Conservation (phyloP, 2,888 invertebrate genomes). For the Syrista parreyssii region DNA sequence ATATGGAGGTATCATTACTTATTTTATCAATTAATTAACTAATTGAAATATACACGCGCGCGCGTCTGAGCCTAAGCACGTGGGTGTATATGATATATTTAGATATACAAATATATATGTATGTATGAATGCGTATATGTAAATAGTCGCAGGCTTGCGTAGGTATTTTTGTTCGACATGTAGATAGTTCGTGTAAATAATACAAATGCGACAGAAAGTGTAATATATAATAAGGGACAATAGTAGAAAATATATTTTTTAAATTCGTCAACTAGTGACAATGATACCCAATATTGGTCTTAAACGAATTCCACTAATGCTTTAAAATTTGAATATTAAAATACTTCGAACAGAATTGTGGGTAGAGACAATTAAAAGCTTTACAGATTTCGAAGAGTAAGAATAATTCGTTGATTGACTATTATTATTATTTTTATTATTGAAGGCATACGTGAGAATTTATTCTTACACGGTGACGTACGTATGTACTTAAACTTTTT, state of each 20-base stretch:
- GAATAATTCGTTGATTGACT: background rate
- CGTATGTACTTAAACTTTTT: background rate
- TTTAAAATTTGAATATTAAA: background rate
- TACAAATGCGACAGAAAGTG: background rate
- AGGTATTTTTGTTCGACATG: conserved; percentile 9
- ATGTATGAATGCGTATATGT: conserved; percentile 13
- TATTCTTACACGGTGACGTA: background rate
- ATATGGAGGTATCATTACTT: conserved; percentile 1
- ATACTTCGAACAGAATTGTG: background rate
- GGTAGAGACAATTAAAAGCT: background rate
- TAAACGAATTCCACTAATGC: background rate
- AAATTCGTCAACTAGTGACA: background rate
- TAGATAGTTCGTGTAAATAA: background rate
- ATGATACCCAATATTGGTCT: background rate
- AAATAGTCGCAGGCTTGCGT: conserved; percentile 23
- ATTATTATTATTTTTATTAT: background rate
- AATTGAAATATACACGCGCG: background rate
- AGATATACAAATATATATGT: conserved; percentile 21
- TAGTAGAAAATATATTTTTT: background rate
- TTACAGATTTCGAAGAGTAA: conserved; percentile 5
- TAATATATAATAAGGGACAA: background rate
- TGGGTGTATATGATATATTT: conserved; percentile 2
- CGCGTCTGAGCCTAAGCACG: background rate
- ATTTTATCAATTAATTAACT: conserved; percentile 15
- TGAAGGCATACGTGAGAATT: background rate